Conservation (phyloP, 30 jellyfish, hydroid and myxozoan genomes). For the Aurelia sp. region DNA sequence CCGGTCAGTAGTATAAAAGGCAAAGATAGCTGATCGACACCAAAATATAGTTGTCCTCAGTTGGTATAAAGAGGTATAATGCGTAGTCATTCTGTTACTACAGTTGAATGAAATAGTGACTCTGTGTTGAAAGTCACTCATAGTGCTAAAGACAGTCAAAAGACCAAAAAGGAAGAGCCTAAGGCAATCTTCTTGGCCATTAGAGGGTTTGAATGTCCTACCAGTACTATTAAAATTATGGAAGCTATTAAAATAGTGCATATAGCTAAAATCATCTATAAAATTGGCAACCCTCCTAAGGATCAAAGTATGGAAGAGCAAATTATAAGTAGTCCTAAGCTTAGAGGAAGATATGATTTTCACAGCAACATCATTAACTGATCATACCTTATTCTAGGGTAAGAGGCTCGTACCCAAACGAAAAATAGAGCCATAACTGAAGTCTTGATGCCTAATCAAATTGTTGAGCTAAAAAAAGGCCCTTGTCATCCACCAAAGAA, state of each 20-base stretch:
- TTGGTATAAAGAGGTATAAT: neutral
- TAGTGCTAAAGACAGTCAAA: neutral
- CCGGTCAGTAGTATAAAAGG: constrained; percentile 50
- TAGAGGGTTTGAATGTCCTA: neutral
- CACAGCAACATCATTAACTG: constrained; percentile 71
- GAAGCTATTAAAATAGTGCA: neutral
- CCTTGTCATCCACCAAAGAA: too few relatives aligned
- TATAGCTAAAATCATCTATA: neutral
- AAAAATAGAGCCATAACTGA: neutral
- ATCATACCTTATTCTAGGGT: constrained; percentile 79
- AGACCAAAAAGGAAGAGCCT: neutral
- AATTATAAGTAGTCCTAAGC: constrained; percentile 5
- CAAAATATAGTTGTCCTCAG: constrained; percentile 23
- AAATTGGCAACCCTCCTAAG: constrained; percentile 11
- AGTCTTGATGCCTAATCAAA: too few relatives aligned
- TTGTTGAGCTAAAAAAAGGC: too few relatives aligned
- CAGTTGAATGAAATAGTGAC: neutral
- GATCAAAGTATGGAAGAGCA: neutral
- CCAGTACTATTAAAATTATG: neutral
- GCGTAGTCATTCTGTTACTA: neutral
- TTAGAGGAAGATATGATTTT: constrained; percentile 68
- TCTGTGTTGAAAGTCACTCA: neutral
- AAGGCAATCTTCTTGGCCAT: neutral
- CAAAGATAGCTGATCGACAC: constrained; percentile 55
- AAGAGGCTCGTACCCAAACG: constrained; percentile 79